These are phyloP conservation scores for Apus apus DNA, from an alignment of 2,113 vertebrate genomes.

Conservation along the genomic window DNA sequence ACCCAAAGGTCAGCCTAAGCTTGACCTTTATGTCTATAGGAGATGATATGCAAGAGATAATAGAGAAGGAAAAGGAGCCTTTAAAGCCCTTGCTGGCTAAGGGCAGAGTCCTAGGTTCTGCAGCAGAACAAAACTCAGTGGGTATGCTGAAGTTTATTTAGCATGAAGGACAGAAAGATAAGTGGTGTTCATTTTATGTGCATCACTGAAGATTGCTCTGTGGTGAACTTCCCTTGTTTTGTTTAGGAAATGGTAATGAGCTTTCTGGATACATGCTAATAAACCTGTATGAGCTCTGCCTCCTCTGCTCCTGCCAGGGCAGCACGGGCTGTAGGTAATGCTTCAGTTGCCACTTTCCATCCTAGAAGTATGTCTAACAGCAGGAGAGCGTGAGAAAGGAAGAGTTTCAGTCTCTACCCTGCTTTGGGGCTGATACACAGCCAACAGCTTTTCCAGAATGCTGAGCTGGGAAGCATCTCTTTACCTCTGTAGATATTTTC, in stretches of 20 bases:
- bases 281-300: neutral
- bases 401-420: neutral
- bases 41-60: slow-evolving; percentile 28
- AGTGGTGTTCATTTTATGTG: neutral
- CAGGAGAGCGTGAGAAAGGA: neutral
- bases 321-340: neutral
- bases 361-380: rapidly evolving
- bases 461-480: neutral
- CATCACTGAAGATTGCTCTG: neutral
- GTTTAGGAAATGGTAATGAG: neutral
- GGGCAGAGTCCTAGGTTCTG: neutral
- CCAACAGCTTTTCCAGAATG: neutral
- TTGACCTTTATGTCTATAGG: slow-evolving; percentile 14
- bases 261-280: neutral
- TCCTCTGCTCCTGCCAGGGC: neutral
- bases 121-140: neutral
- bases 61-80: neutral
- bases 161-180: neutral
- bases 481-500: neutral
- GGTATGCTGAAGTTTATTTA: neutral
- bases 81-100: neutral
- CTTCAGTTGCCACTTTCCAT: neutral
- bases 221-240: neutral
- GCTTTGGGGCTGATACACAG: neutral
- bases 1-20: neutral